Evolutionary conservation across 1,140 invertebrate genomes (phyloP), one percentile per base, ranked within the genome.

Genomic region (Heliothis subflexa): DNA sequence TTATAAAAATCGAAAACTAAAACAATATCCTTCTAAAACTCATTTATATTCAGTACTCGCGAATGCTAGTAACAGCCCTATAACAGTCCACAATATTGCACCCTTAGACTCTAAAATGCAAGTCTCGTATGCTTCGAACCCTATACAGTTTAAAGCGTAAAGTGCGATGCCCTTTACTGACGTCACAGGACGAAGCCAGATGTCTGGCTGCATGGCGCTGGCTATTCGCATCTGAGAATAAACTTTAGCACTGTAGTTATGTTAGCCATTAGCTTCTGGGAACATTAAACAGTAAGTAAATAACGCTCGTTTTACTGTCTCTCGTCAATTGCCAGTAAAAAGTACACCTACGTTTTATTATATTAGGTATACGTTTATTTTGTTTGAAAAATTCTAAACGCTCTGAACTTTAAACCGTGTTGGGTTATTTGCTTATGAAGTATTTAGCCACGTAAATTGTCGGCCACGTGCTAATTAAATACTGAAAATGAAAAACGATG

Each of bases 81-180:
- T 10, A 64, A 64, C 61, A 14, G 33, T 64, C 40, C 10, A 10
- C 12, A 7, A 47, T 18, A 70, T 1, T 14, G 18, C 18, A 50
- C 47, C 13, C 13, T 50, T 9, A 25, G 45, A 40, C 18, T 54
- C 16, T 54, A 71, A 62, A 59, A 28, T 64, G 40, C 47, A 62
- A 47, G 7, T 64, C 18, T 50, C 16, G 57, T 75, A 47, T 59
- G 12, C 64, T 75, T 11, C 45, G 45, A 75, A 33, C 59, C 14
- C 3, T 28, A 14, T 14, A 21, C 14, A 9, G 5, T 52, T 16
- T 16, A 64, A 64, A 18, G 47, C 62, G 40, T 49, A 45, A 64
- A 64, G 73, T 52, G 59, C 73, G 21, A 49, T 62, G 57, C 45
- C 72, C 72, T 68, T n/a, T 7, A 7, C 57, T 13, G 59, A 75